These are phyloP conservation scores for Smutsia temminckii DNA, from an alignment of 2,797 vertebrate species.

Conservation along the genomic window DNA sequence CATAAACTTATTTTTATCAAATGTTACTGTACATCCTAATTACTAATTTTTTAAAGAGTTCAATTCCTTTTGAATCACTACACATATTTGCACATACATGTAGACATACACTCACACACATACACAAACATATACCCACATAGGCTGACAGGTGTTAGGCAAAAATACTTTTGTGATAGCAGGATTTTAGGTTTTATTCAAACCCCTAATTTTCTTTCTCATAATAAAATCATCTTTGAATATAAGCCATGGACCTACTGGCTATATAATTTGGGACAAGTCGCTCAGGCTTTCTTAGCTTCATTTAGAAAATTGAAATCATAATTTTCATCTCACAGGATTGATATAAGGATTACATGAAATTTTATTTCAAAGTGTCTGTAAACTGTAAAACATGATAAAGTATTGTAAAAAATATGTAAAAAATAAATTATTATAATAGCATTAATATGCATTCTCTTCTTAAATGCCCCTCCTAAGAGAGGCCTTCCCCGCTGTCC, in stretches of 20 bases:
- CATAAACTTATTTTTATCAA: neutral
- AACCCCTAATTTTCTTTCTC: slow-evolving; percentile 18
- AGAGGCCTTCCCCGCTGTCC: neutral
- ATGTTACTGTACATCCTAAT: neutral
- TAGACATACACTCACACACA: neutral
- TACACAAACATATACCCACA: neutral
- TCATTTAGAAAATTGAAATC: slow-evolving; percentile 62
- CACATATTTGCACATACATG: neutral
- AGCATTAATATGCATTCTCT: neutral
- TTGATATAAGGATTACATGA: slow-evolving; percentile 16
- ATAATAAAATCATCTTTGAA: neutral
- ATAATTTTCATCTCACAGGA: slow-evolving; percentile 57
- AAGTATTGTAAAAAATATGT: too few species aligned
- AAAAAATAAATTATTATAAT: slow-evolving; percentile 41
- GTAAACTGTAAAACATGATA: neutral
- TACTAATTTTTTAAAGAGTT: slow-evolving; percentile 23
- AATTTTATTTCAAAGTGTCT: slow-evolving; percentile 36
- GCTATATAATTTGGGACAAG: neutral
- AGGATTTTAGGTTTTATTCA: slow-evolving; percentile 24
- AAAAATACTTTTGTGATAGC: neutral
- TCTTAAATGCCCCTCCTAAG: neutral
- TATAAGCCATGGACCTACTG: neutral
- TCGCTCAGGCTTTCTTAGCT: neutral
- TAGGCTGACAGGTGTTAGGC: neutral
- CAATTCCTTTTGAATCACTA: neutral